Evolutionary conservation across 2,113 vertebrate species (phyloP).

Genomic region (Sebastes fasciatus): DNA sequence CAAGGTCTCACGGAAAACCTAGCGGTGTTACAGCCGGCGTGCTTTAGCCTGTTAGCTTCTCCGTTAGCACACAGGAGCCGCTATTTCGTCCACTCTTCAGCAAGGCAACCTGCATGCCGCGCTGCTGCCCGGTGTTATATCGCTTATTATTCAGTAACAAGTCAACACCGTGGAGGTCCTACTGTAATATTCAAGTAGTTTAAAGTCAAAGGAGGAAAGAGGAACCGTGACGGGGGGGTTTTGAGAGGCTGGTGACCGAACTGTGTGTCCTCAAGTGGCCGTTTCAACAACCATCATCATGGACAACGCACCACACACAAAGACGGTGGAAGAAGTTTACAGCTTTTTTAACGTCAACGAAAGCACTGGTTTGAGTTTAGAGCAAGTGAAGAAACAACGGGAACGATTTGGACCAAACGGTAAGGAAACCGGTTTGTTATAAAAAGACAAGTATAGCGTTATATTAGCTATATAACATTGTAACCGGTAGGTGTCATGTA

Average conservation of each 20-base stretch:
- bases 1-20: slow-evolving; percentile 19
- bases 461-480: too few species aligned
- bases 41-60: slow-evolving; percentile 69
- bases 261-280: slow-evolving; percentile 63
- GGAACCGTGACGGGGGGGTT: slow-evolving; percentile 41
- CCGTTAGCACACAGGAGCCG: slow-evolving; percentile 55
- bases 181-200: neutral
- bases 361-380: slow-evolving; percentile 93
- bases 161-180: too few species aligned
- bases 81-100: slow-evolving; percentile 41
- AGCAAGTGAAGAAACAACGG: slow-evolving; percentile 95
- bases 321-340: slow-evolving; percentile 98
- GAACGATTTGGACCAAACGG: slow-evolving; percentile 96
- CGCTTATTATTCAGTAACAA: neutral
- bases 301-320: slow-evolving; percentile 98
- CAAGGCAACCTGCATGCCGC: slow-evolving; percentile 51
- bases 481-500: too few species aligned
- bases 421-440: slow-evolving; percentile 76
- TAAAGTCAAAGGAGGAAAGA: neutral
- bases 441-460: neutral
- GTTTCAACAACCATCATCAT: slow-evolving; percentile 78
- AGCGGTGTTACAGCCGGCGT: slow-evolving; percentile 63
- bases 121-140: neutral
- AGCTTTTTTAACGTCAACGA: slow-evolving; percentile 94
- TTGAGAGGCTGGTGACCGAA: too few species aligned